Evolutionary conservation across 2,113 vertebrate species (phyloP).

Genomic region (Orthonyx spaldingii): DNA sequence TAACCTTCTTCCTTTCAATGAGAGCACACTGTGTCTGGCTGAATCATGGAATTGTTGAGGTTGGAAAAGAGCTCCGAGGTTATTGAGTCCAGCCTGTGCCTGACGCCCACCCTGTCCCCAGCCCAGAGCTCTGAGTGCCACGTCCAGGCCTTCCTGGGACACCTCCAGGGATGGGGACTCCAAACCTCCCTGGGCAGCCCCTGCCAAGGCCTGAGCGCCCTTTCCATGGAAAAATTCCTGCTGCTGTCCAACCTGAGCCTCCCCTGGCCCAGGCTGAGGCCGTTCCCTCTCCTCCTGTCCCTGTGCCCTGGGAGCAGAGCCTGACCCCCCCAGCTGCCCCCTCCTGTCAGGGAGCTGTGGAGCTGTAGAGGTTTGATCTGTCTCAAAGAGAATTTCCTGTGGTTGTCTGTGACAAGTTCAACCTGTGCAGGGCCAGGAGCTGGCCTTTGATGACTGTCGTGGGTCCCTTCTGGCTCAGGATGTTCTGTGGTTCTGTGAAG

Average conservation of each 20-base stretch:
- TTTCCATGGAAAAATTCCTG: too few relatives aligned
- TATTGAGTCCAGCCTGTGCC: fast-evolving
- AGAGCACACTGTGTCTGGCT: background rate
- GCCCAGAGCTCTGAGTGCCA: too few relatives aligned
- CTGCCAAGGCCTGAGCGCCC: too few relatives aligned
- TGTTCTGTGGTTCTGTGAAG: background rate
- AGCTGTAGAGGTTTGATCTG: background rate
- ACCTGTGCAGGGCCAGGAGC: background rate
- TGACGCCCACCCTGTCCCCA: too few relatives aligned
- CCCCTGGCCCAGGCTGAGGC: too few relatives aligned
- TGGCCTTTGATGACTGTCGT: background rate
- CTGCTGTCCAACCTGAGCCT: too few relatives aligned
- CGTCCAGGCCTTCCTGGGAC: too few relatives aligned
- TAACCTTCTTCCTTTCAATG: background rate
- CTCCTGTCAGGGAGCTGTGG: too few relatives aligned
- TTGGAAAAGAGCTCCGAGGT: background rate
- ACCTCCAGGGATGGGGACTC: too few relatives aligned
- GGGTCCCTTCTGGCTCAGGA: background rate
- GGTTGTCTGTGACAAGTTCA: background rate
- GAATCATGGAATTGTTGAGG: background rate
- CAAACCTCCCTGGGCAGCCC: too few relatives aligned
- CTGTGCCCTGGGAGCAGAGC: background rate
- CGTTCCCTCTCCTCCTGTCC: background rate
- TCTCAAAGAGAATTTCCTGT: background rate
- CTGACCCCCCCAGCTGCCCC: fast-evolving